A percentile compares a stretch with the other conserved stretches of the same genome.
phyloP scores from a whole-genome alignment of 2,888 invertebrate genomes.

The Mayetiola destructor region DNA sequence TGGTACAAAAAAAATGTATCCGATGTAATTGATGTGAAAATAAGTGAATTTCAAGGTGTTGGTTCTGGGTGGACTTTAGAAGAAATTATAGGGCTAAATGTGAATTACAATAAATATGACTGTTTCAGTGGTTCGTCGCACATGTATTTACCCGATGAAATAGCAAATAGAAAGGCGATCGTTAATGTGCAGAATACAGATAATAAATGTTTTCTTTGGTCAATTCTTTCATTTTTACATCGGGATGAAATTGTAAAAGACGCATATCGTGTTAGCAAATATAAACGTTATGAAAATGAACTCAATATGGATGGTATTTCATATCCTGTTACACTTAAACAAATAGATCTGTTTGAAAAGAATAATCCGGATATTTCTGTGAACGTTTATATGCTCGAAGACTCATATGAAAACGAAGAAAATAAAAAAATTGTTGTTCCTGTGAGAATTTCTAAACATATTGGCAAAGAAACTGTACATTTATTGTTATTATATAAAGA shows the following conservation, averaged over 20 bases:
- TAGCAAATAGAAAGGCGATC: slow-evolving; percentile 20
- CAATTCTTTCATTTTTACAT: slow-evolving; percentile 21
- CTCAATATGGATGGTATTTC: slow-evolving; percentile 21
- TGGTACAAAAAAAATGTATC: not conserved
- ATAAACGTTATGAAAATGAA: slow-evolving; percentile 21
- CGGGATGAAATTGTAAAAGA: slow-evolving; percentile 17
- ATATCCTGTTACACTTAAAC: slow-evolving; percentile 21
- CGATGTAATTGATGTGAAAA: not conserved
- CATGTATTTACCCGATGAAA: slow-evolving; percentile 18
- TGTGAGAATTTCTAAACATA: not conserved
- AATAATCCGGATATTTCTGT: slow-evolving; percentile 20
- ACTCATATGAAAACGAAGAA: not conserved
- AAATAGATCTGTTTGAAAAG: slow-evolving; percentile 23
- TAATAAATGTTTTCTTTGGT: slow-evolving; percentile 22
- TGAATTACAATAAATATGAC: slow-evolving; percentile 16
- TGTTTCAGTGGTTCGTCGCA: slow-evolving; percentile 18
- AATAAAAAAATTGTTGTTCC: not conserved
- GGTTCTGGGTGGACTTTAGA: slow-evolving; percentile 15
- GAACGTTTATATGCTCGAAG: slow-evolving; percentile 21
- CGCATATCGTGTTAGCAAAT: slow-evolving; percentile 18
- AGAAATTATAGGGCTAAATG: slow-evolving; percentile 7
- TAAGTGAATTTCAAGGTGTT: slow-evolving; percentile 13
- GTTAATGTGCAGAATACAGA: slow-evolving; percentile 24
- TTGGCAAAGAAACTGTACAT: not conserved
- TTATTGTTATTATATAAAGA: not conserved